Base-by-base conservation (phyloP, 2,888 invertebrate genomes). In the Thymelicus sylvestris region DNA sequence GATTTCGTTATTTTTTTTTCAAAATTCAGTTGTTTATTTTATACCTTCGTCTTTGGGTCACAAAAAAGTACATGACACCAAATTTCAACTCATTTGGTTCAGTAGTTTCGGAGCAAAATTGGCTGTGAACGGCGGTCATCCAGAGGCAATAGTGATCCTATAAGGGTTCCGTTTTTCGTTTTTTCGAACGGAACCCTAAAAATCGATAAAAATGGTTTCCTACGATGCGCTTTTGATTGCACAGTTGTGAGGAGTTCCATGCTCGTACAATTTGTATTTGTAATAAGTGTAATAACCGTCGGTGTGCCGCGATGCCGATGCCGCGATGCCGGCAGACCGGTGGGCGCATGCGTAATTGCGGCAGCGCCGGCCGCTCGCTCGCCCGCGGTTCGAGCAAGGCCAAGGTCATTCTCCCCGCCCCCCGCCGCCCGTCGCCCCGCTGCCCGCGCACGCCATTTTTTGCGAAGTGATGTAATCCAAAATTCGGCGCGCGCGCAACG, bases 391-490 rank as follows among this genome's bases (percentile, higher is more conserved):
- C 87, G 91, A 86, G 89, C 92, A 92, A 93, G 92, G 92, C 92
- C 92, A 92, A 92, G 92, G 92, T 85, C 90, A 86, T 77, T 74
- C 77, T 81, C 71, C 80, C 72, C 76, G 67, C 73, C 72, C 75
- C 78, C 38, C 66, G 57, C 75, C 76, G 76, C 76, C 77, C 73
- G 76, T 7, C 8, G 41, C 44, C 77, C 76, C 73, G 77, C 74
- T 76, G 77, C 84, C 83, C 85, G 86, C 85, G 87, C 88, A 87
- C 85, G 84, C 86, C 80, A 83, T 88, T 91, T 92, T 92, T 92
- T 92, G 90, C 88, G 84, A 86, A 86, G 86, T 93, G 93, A 93
- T 92, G 92, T 93, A 92, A 92, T 90, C 87, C 83, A 85, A 88
- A 89, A 88, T 92, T 92, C 88, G 90, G 91, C 90, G 89, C 86